Conservation (phyloP, 2,113 vertebrate genomes). For the Urocitellus parryii region DNA sequence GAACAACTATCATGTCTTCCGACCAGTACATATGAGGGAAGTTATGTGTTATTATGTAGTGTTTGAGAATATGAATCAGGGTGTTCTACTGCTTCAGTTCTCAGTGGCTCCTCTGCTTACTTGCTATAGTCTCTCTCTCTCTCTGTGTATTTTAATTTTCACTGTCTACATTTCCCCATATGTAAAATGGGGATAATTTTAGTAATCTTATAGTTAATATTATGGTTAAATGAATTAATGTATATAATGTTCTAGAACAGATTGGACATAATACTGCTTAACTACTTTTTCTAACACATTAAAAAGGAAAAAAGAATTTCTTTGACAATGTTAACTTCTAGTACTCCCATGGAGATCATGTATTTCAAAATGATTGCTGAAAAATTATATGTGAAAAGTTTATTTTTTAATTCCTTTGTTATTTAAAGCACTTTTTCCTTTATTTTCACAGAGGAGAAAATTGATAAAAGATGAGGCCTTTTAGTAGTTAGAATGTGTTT, state of each 20-base stretch:
- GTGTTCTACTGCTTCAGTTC: not conserved
- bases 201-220: not conserved
- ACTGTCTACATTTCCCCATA: constrained; percentile 18
- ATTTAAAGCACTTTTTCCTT: constrained; percentile 20
- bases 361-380: constrained; percentile 45
- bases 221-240: constrained; percentile 33
- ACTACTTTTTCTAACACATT: constrained; percentile 4
- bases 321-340: not conserved
- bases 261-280: not conserved
- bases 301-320: not conserved
- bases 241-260: not conserved
- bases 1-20: not conserved
- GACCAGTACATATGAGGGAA: not conserved
- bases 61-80: not conserved
- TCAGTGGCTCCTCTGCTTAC: not conserved
- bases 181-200: constrained; percentile 19
- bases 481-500: constrained; percentile 25
- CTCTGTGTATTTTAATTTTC: not conserved
- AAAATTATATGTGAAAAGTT: constrained; percentile 32
- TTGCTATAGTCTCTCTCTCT: not conserved
- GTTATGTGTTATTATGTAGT: not conserved
- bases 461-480: constrained; percentile 21
- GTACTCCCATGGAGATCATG: not conserved
- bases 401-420: not conserved
- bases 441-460: not conserved